Evolutionary conservation across 2,113 vertebrate genomes (phyloP).

Genomic region (Pithys albifrons): DNA sequence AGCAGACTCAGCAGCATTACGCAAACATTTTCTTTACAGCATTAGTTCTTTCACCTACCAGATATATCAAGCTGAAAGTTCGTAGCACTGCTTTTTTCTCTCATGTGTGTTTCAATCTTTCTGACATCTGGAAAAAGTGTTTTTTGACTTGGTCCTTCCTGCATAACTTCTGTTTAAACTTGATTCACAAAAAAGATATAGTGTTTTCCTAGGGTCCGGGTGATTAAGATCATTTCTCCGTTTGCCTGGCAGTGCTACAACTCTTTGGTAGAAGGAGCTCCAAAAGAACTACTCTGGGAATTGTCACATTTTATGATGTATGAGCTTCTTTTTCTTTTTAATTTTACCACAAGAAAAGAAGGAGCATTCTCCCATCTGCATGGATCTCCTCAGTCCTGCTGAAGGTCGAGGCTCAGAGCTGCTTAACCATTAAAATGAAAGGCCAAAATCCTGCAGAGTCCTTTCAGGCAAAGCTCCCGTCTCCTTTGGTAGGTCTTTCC

Average conservation of each 20-base stretch:
- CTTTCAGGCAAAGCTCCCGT: not conserved
- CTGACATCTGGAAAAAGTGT: constrained; percentile 79
- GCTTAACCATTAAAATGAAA: constrained; percentile 39
- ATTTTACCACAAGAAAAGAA: constrained; percentile 57
- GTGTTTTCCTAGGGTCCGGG: constrained; percentile 58
- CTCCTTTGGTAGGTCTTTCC: not conserved
- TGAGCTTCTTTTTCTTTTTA: constrained; percentile 40
- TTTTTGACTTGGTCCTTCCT: constrained; percentile 70
- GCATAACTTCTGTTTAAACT: constrained; percentile 71
- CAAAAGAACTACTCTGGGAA: constrained; percentile 65
- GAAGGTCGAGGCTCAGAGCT: not conserved
- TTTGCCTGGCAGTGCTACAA: constrained; percentile 66
- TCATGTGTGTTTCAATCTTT: constrained; percentile 58
- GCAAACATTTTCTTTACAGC: constrained; percentile 63
- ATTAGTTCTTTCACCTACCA: constrained; percentile 64
- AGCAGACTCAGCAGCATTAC: constrained; percentile 40
- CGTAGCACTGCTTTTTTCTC: constrained; percentile 34
- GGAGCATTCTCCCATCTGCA: constrained; percentile 31
- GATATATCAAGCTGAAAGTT: constrained; percentile 63
- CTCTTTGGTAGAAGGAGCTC: constrained; percentile 65
- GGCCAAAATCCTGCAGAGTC: not conserved
- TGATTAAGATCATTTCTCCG: constrained; percentile 62
- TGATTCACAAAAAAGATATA: constrained; percentile 65
- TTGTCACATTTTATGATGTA: constrained; percentile 50
- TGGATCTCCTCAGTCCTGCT: not conserved